phyloP scores from a whole-genome alignment of 1,140 invertebrate species.

The Mylabris phalerata region DNA sequence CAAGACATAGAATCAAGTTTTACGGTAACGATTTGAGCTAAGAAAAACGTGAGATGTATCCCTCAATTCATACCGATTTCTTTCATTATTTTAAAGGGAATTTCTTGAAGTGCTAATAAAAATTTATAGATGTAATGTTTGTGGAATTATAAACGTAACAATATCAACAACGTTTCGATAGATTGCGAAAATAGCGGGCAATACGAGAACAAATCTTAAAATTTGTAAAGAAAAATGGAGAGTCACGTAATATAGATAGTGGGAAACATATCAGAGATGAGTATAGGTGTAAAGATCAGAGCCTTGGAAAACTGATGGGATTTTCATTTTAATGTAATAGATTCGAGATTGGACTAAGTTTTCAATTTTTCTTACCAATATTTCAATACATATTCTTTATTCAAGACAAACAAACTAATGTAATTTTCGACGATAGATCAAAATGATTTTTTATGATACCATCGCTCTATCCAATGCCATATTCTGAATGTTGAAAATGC shows the following conservation, averaged over 20 bases:
- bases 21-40: too few relatives aligned
- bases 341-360: slow-evolving; percentile 6
- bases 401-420: neutral
- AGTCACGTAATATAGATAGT: slow-evolving; percentile 12
- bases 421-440: too few relatives aligned
- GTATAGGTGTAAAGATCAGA: slow-evolving; percentile 8
- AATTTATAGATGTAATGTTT: too few relatives aligned
- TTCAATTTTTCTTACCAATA: slow-evolving; percentile 3
- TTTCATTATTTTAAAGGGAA: too few relatives aligned
- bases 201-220: slow-evolving; percentile 10
- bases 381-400: slow-evolving; percentile 9
- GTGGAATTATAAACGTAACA: neutral
- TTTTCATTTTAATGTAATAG: slow-evolving; percentile 13
- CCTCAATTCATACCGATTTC: too few relatives aligned
- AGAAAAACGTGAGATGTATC: too few relatives aligned
- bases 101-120: too few relatives aligned
- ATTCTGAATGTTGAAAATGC: too few relatives aligned
- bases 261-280: slow-evolving; percentile 5
- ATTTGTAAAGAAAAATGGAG: slow-evolving; percentile 8
- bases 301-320: slow-evolving; percentile 5
- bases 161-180: too few relatives aligned
- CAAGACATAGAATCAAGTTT: too few relatives aligned
- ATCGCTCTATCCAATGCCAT: too few relatives aligned
- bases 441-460: too few relatives aligned
- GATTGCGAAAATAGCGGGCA: neutral